These are phyloP conservation scores for Sus cebifrons DNA, from an alignment of 2,797 vertebrate species.

Conservation along the genomic window DNA sequence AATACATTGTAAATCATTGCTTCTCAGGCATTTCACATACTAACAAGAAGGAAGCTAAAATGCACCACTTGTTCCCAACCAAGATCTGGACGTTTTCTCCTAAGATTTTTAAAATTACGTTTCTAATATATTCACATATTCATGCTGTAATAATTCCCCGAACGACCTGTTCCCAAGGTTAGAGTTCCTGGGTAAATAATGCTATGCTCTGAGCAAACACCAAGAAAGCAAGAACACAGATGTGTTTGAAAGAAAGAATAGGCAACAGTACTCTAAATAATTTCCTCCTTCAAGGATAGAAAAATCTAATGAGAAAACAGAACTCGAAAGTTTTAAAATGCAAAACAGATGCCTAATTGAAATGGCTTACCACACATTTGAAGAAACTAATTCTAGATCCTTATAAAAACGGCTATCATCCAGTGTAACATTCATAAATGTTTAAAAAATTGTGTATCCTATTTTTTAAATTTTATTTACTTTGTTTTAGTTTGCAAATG, in stretches of 20 bases:
- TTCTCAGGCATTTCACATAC: conserved; percentile 83
- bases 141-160: neutral
- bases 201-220: rapidly evolving
- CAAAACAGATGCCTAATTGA: conserved; percentile 56
- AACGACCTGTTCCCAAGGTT: neutral
- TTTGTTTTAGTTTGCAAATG: conserved; percentile 48
- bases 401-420: neutral
- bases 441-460: neutral
- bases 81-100: neutral
- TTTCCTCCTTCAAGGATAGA: neutral
- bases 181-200: neutral
- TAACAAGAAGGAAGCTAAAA: conserved; percentile 46
- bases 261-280: rapidly evolving
- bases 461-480: conserved; percentile 22
- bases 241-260: rapidly evolving
- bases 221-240: neutral
- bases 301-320: neutral
- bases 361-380: neutral
- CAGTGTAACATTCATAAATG: neutral
- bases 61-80: neutral
- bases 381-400: neutral
- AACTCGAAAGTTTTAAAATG: neutral
- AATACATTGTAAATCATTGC: conserved; percentile 82
- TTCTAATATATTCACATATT: neutral
- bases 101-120: neutral